A percentile compares a stretch with the other conserved stretches of the same genome.
Evolutionary conservation across 2,888 invertebrate genomes (phyloP).

Genomic region (Microplitis deprimator): DNA sequence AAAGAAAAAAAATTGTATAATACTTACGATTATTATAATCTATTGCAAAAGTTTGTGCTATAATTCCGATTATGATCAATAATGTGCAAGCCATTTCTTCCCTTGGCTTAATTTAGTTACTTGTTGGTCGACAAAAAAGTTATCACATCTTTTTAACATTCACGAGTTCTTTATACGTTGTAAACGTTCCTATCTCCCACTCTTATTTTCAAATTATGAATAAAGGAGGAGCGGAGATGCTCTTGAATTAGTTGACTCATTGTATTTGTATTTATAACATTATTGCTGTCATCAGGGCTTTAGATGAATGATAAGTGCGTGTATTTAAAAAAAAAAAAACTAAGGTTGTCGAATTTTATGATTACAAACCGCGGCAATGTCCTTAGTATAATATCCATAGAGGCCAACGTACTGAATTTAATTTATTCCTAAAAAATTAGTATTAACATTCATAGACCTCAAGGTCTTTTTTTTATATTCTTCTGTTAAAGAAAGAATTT

Average conservation of each 20-base stretch:
- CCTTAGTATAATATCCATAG: not conserved
- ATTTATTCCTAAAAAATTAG: constrained; percentile 17
- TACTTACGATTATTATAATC: constrained; percentile 64
- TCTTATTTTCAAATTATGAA: constrained; percentile 17
- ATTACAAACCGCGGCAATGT: not conserved
- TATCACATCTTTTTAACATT: constrained; percentile 56
- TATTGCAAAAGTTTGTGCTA: constrained; percentile 42
- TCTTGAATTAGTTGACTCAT: constrained; percentile 34
- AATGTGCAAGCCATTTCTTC: constrained; percentile 39
- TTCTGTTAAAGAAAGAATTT: not conserved
- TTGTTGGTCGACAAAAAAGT: constrained; percentile 54
- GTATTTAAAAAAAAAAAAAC: not conserved
- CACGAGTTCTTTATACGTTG: constrained; percentile 64
- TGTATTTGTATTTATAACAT: constrained; percentile 21
- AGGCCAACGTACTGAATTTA: constrained; percentile 24
- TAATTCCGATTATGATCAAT: constrained; percentile 37
- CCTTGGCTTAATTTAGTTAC: constrained; percentile 42
- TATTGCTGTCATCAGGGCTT: not conserved
- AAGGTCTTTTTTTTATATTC: constrained; percentile 14
- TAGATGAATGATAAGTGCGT: not conserved
- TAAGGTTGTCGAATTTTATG: not conserved
- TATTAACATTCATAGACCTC: constrained; percentile 15
- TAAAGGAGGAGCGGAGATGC: constrained; percentile 29
- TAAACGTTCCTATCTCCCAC: constrained; percentile 27
- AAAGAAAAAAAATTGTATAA: not conserved